These are phyloP conservation scores for Nilaparvata lugens DNA, from an alignment of 1,140 invertebrate species.

Conservation along the genomic window DNA sequence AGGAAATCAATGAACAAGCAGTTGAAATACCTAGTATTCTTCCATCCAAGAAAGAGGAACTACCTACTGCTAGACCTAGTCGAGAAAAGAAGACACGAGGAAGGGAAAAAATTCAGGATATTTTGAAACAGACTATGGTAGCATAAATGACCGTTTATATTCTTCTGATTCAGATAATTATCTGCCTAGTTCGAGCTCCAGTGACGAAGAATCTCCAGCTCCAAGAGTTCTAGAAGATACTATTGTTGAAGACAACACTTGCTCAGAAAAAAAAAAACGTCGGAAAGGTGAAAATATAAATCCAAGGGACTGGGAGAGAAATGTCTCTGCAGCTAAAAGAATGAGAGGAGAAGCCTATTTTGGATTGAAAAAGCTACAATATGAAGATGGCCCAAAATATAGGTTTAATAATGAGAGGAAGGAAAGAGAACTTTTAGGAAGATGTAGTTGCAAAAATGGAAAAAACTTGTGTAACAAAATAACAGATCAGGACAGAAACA, in stretches of 20 bases:
- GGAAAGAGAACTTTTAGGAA: slow-evolving; percentile 12
- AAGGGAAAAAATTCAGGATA: neutral
- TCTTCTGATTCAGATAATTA: neutral
- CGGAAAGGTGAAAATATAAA: slow-evolving; percentile 15
- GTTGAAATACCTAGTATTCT: no score
- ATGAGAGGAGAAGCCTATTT: slow-evolving; percentile 22
- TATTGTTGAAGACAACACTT: neutral
- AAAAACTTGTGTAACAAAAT: slow-evolving; percentile 11
- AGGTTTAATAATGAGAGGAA: slow-evolving; percentile 11
- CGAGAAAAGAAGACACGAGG: no score
- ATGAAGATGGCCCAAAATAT: slow-evolving; percentile 11
- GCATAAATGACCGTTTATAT: neutral
- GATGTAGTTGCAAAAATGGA: slow-evolving; percentile 14
- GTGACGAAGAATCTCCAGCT: neutral
- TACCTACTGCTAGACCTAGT: no score
- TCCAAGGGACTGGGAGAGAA: slow-evolving; percentile 9
- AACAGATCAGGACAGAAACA: slow-evolving; percentile 10
- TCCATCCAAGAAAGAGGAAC: no score
- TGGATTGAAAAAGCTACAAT: slow-evolving; percentile 8
- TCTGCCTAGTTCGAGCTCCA: neutral
- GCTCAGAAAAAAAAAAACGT: slow-evolving; percentile 5
- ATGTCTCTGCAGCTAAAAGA: slow-evolving; percentile 20
- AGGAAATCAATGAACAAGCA: no score
- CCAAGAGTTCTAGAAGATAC: neutral
- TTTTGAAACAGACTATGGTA: neutral